Evolutionary conservation across 2,113 vertebrate genomes (phyloP).

Genomic region (Piaya cayana): DNA sequence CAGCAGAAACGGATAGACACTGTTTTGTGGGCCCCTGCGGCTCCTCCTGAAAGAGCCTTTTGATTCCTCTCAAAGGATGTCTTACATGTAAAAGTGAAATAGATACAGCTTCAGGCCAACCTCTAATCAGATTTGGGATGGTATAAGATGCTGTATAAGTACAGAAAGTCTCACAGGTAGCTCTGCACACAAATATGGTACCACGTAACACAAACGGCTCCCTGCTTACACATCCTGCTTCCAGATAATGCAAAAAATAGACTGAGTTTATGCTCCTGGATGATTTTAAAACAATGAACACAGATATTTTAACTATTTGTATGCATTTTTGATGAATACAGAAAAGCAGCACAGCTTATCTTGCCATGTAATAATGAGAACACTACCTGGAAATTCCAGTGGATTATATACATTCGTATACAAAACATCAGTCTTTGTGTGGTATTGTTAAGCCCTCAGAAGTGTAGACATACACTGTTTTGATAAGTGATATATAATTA

Average conservation of each 20-base stretch:
- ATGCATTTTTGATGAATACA: neutral
- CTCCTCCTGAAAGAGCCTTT: neutral
- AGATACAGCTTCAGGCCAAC: neutral
- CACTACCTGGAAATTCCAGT: neutral
- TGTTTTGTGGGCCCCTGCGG: accelerated
- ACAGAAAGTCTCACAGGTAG: neutral
- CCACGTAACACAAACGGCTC: neutral
- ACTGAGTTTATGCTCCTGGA: neutral
- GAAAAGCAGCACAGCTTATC: neutral
- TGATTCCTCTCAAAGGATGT: neutral
- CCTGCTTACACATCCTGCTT: neutral
- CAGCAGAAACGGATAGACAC: neutral
- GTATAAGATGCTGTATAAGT: neutral
- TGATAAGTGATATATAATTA: neutral
- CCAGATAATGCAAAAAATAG: neutral
- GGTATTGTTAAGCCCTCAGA: neutral
- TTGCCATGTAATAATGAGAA: neutral
- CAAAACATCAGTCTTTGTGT: neutral
- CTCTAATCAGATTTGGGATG: neutral
- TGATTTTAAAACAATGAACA: neutral
- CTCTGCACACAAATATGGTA: neutral
- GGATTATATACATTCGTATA: neutral
- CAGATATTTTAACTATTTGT: neutral
- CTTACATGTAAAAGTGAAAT: neutral
- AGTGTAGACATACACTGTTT: neutral